Conservation (phyloP, 2,888 invertebrate species). For the Noctua janthe region DNA sequence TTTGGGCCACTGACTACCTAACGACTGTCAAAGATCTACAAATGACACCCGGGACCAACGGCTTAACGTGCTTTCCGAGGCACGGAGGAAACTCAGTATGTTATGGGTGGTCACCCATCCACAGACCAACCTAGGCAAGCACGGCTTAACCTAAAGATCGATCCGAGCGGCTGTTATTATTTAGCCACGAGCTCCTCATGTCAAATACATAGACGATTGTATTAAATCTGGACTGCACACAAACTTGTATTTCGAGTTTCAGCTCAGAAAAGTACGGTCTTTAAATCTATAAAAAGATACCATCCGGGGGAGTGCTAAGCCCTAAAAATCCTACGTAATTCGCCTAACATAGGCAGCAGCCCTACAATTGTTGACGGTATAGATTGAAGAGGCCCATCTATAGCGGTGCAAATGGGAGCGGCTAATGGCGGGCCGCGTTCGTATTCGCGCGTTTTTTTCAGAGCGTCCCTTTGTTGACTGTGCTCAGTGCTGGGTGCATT, state of each 20-base stretch:
- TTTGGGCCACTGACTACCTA: too few species aligned
- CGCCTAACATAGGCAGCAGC: conserved; percentile 63
- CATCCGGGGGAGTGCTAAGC: not conserved
- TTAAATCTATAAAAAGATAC: not conserved
- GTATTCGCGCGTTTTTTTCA: conserved; percentile 88
- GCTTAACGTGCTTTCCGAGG: too few species aligned
- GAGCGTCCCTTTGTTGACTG: conserved; percentile 89
- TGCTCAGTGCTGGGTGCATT: conserved; percentile 84
- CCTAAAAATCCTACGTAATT: conserved; percentile 10
- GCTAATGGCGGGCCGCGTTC: conserved; percentile 88
- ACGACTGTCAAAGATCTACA: too few species aligned
- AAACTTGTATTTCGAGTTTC: not conserved
- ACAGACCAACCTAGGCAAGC: too few species aligned
- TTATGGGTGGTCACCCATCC: too few species aligned
- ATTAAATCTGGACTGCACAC: not conserved
- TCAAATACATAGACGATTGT: not conserved
- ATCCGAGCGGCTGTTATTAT: too few species aligned
- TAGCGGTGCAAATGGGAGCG: conserved; percentile 87
- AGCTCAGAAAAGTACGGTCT: not conserved
- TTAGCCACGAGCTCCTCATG: too few species aligned
- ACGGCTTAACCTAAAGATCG: too few species aligned
- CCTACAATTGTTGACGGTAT: conserved; percentile 85
- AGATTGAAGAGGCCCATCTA: conserved; percentile 88
- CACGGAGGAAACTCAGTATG: too few species aligned
- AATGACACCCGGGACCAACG: too few species aligned